Percentiles rank a stretch among this genome's conserved stretches.
These are phyloP conservation scores for Nasonia oneida DNA, from an alignment of 2,888 invertebrate species.

Conservation along the genomic window DNA sequence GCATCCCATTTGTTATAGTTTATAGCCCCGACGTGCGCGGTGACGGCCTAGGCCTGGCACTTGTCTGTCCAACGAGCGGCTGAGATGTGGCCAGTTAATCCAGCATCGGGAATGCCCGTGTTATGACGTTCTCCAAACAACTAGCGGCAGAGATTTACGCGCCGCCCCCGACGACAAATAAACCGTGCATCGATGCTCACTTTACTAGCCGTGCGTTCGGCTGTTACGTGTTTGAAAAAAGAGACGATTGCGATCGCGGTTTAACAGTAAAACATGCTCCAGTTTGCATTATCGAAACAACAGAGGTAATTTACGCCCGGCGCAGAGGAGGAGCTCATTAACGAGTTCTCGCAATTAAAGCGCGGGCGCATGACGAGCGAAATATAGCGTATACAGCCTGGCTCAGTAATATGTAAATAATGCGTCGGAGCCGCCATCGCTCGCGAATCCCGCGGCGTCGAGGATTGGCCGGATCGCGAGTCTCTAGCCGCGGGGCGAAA, in stretches of 20 bases:
- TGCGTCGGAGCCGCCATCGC: constrained; percentile 48
- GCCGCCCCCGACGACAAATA: constrained; percentile 24
- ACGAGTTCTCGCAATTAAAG: constrained; percentile 20
- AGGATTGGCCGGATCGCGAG: constrained; percentile 45
- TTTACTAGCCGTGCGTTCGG: background rate
- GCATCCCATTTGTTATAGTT: constrained; percentile 65
- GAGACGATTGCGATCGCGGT: no score
- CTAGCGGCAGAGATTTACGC: constrained; percentile 47
- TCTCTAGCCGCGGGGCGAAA: constrained; percentile 13
- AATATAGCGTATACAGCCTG: background rate
- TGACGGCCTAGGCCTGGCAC: constrained; percentile 41
- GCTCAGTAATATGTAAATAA: constrained; percentile 61
- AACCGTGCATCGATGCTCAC: constrained; percentile 10
- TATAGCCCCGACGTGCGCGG: background rate
- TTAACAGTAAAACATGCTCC: no score
- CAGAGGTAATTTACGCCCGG: background rate
- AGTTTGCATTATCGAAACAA: no score
- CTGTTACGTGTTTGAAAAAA: background rate
- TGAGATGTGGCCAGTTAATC: constrained; percentile 68
- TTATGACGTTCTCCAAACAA: constrained; percentile 75
- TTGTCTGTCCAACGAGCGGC: constrained; percentile 54
- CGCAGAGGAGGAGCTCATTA: no score
- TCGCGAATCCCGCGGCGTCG: constrained; percentile 19
- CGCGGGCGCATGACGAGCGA: background rate
- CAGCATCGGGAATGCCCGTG: constrained; percentile 67